These are phyloP conservation scores for Stenodema calcarata DNA, from an alignment of 2,888 invertebrate species.

Conservation along the genomic window DNA sequence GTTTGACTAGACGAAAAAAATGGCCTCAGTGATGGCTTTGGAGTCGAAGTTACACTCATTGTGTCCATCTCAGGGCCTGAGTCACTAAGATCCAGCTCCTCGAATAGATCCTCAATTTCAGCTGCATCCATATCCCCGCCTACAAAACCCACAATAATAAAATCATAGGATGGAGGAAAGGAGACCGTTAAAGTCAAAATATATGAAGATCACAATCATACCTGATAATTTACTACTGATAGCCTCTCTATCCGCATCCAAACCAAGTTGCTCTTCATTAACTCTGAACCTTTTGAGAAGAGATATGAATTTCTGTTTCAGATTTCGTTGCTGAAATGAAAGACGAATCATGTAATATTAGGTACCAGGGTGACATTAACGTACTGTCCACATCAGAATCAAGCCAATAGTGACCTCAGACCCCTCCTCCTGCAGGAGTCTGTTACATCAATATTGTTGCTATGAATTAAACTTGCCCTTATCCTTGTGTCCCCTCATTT, in stretches of 20 bases:
- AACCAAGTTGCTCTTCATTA: constrained; percentile 83
- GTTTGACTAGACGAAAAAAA: constrained; percentile 93
- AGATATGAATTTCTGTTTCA: constrained; percentile 96
- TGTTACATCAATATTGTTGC: no score
- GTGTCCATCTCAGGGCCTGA: constrained; percentile 95
- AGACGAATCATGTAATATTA: not conserved
- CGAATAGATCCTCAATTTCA: constrained; percentile 89
- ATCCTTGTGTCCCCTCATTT: no score
- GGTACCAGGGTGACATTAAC: no score
- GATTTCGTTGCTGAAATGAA: constrained; percentile 80
- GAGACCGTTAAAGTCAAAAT: no score
- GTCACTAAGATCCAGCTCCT: constrained; percentile 94
- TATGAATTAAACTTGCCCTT: no score
- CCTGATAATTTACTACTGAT: constrained; percentile 65
- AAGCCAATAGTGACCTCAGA: no score
- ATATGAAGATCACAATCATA: no score
- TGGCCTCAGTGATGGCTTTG: constrained; percentile 92
- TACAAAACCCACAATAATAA: not conserved
- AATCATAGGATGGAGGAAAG: no score
- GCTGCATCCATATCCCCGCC: constrained; percentile 69
- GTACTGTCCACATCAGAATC: no score
- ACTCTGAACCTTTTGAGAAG: constrained; percentile 91
- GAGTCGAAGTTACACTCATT: constrained; percentile 95
- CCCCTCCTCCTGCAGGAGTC: no score
- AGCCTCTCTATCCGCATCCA: constrained; percentile 63